Conservation (phyloP, 2,888 invertebrate genomes). For the Amblyjoppa fuscipennis region DNA sequence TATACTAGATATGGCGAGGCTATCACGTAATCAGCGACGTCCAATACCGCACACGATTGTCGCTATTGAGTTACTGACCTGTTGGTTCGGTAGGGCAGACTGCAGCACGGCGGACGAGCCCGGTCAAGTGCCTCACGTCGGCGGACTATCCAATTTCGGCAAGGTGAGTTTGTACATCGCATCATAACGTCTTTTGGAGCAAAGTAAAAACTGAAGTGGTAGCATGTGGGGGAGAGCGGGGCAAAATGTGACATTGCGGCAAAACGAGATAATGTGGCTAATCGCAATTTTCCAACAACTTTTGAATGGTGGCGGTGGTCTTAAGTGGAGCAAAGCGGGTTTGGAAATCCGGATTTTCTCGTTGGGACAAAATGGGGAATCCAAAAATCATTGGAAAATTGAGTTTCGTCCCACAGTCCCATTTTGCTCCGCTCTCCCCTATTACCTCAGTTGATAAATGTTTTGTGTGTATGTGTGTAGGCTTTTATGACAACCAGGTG, state of each 20-base stretch:
- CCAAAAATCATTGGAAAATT: no score
- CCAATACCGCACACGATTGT: conserved; percentile 77
- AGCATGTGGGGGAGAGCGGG: no score
- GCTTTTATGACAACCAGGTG: no score
- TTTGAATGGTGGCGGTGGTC: neutral
- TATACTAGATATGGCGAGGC: conserved; percentile 12
- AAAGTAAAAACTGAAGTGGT: no score
- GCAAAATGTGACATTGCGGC: no score
- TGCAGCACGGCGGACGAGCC: conserved; percentile 89
- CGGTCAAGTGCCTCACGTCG: conserved; percentile 87
- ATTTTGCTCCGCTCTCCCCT: no score
- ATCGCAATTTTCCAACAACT: no score
- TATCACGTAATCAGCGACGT: conserved; percentile 44
- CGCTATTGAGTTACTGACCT: conserved; percentile 83
- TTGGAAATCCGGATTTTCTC: no score
- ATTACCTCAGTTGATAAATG: neutral
- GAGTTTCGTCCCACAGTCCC: no score
- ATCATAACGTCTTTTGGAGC: neutral
- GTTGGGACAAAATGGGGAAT: no score
- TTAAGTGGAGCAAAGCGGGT: neutral
- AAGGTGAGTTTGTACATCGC: conserved; percentile 85
- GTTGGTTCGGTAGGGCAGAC: conserved; percentile 88
- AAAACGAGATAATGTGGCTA: no score
- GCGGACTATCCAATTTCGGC: conserved; percentile 88
- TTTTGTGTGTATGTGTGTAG: no score